These are phyloP conservation scores for Drosophila lowei DNA, from an alignment of 1,140 invertebrate species.

Conservation along the genomic window DNA sequence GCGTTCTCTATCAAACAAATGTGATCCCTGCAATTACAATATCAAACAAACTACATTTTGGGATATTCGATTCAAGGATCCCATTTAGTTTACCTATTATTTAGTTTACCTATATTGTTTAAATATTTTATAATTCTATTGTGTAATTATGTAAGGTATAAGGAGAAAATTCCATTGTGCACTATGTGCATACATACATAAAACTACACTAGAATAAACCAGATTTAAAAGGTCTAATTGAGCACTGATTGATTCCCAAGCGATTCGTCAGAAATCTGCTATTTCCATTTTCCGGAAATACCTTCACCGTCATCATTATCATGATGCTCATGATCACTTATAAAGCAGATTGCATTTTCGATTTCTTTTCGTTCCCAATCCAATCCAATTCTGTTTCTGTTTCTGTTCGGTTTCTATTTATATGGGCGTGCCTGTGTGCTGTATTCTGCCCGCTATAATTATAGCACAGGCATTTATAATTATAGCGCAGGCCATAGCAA, in stretches of 20 bases:
- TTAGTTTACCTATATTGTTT: no score
- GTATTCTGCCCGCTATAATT: slow-evolving; percentile 71
- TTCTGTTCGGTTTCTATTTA: slow-evolving; percentile 52
- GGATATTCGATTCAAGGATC: no score
- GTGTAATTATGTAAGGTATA: no score
- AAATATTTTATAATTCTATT: no score
- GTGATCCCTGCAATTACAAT: no score
- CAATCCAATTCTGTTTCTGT: background rate
- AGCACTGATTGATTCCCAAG: slow-evolving; percentile 17
- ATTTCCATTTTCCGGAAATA: slow-evolving; percentile 35
- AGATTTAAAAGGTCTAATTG: background rate
- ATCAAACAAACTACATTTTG: no score
- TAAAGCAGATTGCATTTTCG: slow-evolving; percentile 24
- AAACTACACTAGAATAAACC: background rate
- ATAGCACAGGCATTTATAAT: slow-evolving; percentile 72
- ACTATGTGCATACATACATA: no score
- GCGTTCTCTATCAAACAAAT: no score
- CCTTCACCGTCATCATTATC: slow-evolving; percentile 2
- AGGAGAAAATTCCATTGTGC: no score
- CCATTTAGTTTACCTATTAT: no score
- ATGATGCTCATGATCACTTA: slow-evolving; percentile 2
- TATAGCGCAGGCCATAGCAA: slow-evolving; percentile 63
- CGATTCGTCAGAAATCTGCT: background rate
- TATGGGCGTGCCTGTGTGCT: slow-evolving; percentile 66
- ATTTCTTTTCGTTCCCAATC: slow-evolving; percentile 4